Base-by-base conservation (phyloP, 2,888 invertebrate genomes). In the Epinotia bilunana region DNA sequence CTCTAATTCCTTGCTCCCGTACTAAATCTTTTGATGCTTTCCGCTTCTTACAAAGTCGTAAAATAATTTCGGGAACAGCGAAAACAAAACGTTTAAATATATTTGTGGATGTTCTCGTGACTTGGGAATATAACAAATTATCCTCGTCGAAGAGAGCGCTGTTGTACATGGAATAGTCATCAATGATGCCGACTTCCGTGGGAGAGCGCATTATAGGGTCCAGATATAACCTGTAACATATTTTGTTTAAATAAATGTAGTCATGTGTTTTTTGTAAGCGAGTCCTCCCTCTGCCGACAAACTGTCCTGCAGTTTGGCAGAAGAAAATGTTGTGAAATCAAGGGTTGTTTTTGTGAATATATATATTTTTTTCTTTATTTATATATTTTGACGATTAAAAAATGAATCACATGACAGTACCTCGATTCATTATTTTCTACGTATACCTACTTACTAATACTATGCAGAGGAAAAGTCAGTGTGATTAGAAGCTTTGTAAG, bases 121-220 rank as follows among this genome's bases (percentile, higher is more conserved):
- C 77, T 13, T 78, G 60, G 28, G 39, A 53, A 63, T 64, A 71
- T 57, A 67, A 12, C 16, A 63, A 76, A 16, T 74, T 74, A 57
- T 85, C 84, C 12, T 82, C 83, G 20, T 85, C 84, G 60, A 84
- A 83, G 6, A 80, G 77, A 70, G 78, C 76, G 28, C 75, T 79
- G 1, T 81, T 83, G 72, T 84, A 85, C 13, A 78, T 77, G 33
- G 81, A 78, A 79, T 83, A 87, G 0, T 82, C 77, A 18, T 72
- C 72, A 46, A 80, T 84, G 0, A 2, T 78, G 1, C 84, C 85
- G 0, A 73, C 76, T 12, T 91, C 90, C 55, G 84, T 82, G n/a
- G 93, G 93, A 53, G 91, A 88, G 33, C 89, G 86, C 93, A 94
- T 94, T 18, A 92, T 82, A 13, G 87, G 78, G 20, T 91, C 87